Percentiles rank a stretch among this genome's conserved stretches.
These are phyloP conservation scores for Periplaneta americana DNA, from an alignment of 1,140 invertebrate species.

Conservation along the genomic window DNA sequence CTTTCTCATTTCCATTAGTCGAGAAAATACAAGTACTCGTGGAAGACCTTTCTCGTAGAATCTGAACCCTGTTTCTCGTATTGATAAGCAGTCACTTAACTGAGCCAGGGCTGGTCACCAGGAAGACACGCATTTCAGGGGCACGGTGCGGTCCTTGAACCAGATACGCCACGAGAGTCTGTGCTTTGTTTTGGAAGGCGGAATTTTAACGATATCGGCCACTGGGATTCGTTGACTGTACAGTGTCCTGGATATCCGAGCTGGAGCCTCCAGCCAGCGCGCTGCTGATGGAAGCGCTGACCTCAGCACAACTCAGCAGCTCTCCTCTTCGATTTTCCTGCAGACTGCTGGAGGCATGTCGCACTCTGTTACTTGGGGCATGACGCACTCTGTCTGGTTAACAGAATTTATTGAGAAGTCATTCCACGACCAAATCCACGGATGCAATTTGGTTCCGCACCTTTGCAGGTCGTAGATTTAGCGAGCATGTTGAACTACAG, in stretches of 20 bases:
- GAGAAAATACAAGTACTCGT: no score
- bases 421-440: no score
- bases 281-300: not conserved
- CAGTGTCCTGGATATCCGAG: not conserved
- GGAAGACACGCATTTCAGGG: no score
- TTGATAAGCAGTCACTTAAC: no score
- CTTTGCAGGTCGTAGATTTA: no score
- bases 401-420: no score
- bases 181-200: not conserved
- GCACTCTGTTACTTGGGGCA: not conserved
- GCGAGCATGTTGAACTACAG: no score
- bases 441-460: no score
- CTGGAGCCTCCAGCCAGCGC: not conserved
- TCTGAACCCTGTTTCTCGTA: no score
- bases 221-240: not conserved
- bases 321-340: not conserved
- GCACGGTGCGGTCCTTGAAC: not conserved
- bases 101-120: no score
- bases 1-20: no score
- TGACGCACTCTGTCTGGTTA: not conserved
- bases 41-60: no score
- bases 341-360: not conserved
- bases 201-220: not conserved
- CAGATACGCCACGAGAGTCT: not conserved
- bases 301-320: not conserved